These are phyloP conservation scores for Neodiprion fabricii DNA, from an alignment of 1,140 invertebrate species.

Conservation along the genomic window DNA sequence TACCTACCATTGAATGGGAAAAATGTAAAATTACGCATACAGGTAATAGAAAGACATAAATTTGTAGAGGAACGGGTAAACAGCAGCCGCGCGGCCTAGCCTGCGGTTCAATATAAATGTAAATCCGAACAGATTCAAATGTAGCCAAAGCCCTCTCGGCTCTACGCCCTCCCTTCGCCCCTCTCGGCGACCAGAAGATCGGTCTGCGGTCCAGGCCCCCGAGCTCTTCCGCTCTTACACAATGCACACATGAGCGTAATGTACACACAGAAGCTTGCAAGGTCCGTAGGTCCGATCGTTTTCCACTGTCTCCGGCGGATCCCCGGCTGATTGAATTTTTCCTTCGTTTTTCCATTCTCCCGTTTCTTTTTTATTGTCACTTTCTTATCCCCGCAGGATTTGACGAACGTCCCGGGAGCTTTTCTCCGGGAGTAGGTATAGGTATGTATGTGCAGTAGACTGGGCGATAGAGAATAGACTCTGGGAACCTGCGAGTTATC, in stretches of 20 bases:
- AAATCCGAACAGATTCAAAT: slow-evolving; percentile 58
- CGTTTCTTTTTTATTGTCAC: slow-evolving; percentile 21
- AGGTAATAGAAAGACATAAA: slow-evolving; percentile 5
- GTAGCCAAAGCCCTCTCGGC: slow-evolving; percentile 30
- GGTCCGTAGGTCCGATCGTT: not conserved
- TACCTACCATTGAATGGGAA: not conserved
- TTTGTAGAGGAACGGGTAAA: slow-evolving; percentile 37
- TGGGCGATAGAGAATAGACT: too few relatives aligned
- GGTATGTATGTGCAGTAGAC: too few relatives aligned
- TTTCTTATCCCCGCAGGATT: not conserved
- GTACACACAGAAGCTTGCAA: not conserved
- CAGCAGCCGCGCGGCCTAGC: slow-evolving; percentile 40
- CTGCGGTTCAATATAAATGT: slow-evolving; percentile 61
- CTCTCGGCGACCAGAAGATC: not conserved
- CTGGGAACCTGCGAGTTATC: too few relatives aligned
- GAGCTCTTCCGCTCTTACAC: not conserved
- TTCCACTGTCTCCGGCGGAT: not conserved
- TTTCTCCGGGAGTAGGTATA: too few relatives aligned
- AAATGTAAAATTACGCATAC: not conserved
- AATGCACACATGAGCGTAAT: not conserved
- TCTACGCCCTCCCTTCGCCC: not conserved
- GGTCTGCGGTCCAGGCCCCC: not conserved
- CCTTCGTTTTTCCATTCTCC: slow-evolving; percentile 23
- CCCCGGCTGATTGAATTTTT: slow-evolving; percentile 29
- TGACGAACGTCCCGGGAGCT: not conserved